These are phyloP conservation scores for Pteruthius melanotis DNA, from an alignment of 2,113 vertebrate species.

Conservation along the genomic window DNA sequence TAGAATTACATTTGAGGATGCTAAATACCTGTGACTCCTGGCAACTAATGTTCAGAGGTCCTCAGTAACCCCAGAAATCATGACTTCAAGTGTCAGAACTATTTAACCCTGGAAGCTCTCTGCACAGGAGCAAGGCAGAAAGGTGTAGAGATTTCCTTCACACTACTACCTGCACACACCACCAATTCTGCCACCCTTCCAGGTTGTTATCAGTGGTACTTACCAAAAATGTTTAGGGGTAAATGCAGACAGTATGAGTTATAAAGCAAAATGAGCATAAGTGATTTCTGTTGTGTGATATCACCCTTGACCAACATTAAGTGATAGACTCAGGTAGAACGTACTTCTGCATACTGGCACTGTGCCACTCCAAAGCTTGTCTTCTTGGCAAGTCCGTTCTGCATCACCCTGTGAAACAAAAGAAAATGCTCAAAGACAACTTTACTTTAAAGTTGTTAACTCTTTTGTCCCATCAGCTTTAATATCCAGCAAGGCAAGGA, in stretches of 20 bases:
- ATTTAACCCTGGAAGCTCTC: background rate
- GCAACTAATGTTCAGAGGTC: background rate
- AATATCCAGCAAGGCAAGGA: background rate
- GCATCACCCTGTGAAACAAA: slow-evolving; percentile 77
- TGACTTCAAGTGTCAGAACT: background rate
- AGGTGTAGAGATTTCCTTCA: background rate
- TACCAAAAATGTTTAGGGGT: background rate
- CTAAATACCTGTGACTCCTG: background rate
- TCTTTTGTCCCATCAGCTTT: background rate
- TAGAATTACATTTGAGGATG: background rate
- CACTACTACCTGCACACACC: background rate
- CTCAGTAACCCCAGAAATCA: background rate
- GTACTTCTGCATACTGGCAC: slow-evolving; percentile 85
- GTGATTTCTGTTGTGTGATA: background rate
- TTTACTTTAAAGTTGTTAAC: background rate
- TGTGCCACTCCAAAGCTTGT: slow-evolving; percentile 84
- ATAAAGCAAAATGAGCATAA: background rate
- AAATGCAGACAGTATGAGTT: background rate
- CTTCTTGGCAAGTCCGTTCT: slow-evolving; percentile 82
- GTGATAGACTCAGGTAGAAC: slow-evolving; percentile 32
- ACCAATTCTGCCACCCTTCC: background rate
- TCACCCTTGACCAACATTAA: background rate
- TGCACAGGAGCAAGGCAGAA: background rate
- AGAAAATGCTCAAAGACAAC: background rate
- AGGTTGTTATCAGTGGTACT: background rate